A percentile compares a stretch with the other conserved stretches of the same genome.
Conservation (phyloP, 2,797 vertebrate genomes). For the Limosa lapponica region DNA sequence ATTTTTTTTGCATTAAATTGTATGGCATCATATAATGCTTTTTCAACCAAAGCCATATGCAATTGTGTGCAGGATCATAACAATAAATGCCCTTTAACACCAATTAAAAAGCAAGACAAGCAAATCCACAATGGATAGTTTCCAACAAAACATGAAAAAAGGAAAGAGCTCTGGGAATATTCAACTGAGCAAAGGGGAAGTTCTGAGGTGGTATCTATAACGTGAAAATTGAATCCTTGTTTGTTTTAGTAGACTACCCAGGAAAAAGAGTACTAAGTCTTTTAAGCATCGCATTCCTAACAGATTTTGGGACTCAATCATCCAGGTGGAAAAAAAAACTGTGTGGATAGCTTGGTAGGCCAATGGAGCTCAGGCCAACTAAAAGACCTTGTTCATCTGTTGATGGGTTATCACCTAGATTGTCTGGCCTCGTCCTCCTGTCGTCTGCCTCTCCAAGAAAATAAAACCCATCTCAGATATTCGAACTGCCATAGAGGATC, state of each 20-base stretch:
- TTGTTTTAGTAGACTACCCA: neutral
- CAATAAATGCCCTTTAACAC: neutral
- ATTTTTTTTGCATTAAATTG: neutral
- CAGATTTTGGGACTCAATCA: neutral
- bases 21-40: neutral
- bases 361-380: neutral
- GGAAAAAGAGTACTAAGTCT: neutral
- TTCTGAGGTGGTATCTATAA: neutral
- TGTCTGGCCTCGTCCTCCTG: neutral
- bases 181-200: neutral
- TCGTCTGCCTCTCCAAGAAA: neutral
- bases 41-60: neutral
- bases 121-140: neutral
- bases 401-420: neutral
- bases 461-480: neutral
- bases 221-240: neutral
- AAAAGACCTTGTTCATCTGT: neutral
- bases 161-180: fast-evolving
- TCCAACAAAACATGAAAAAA: neutral
- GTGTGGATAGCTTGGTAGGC: neutral
- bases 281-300: neutral
- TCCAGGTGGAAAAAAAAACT: neutral
- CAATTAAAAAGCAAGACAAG: neutral
- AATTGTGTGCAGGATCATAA: neutral
- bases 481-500: neutral